Conservation (phyloP, 2,797 vertebrate genomes). For the Leucoraja ocellata region DNA sequence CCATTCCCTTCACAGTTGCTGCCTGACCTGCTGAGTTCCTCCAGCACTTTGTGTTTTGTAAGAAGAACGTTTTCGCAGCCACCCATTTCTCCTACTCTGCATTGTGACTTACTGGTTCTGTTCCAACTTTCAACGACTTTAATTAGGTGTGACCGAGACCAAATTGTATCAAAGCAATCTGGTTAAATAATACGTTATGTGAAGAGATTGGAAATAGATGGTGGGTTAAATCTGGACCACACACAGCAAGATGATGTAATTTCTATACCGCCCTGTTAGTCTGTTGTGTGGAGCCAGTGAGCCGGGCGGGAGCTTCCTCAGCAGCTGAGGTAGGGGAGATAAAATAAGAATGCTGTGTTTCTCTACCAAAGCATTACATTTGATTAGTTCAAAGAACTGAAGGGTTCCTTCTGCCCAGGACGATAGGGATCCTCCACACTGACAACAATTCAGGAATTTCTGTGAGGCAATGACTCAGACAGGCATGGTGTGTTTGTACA, state of each 20-base stretch:
- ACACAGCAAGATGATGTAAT: slow-evolving; percentile 12
- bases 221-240: slow-evolving; percentile 1
- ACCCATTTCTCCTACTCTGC: not conserved
- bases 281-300: not conserved
- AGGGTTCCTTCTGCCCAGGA: not conserved
- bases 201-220: not conserved
- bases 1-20: no score
- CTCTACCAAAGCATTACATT: not conserved
- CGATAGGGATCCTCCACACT: not conserved
- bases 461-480: not conserved
- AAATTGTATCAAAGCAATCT: not conserved
- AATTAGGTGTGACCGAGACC: not conserved
- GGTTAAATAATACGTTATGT: not conserved
- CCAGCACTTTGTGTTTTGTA: not conserved
- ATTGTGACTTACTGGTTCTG: not conserved
- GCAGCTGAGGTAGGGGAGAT: not conserved
- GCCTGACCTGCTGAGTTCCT: no score
- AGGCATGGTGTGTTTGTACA: not conserved
- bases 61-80: not conserved
- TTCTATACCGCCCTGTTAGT: not conserved
- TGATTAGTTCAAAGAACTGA: not conserved
- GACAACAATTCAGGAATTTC: not conserved
- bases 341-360: not conserved
- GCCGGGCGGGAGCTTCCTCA: not conserved
- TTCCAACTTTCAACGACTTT: not conserved